Evolutionary conservation across 2,113 vertebrate genomes (phyloP).

Genomic region (Hippopotamus amphibius): DNA sequence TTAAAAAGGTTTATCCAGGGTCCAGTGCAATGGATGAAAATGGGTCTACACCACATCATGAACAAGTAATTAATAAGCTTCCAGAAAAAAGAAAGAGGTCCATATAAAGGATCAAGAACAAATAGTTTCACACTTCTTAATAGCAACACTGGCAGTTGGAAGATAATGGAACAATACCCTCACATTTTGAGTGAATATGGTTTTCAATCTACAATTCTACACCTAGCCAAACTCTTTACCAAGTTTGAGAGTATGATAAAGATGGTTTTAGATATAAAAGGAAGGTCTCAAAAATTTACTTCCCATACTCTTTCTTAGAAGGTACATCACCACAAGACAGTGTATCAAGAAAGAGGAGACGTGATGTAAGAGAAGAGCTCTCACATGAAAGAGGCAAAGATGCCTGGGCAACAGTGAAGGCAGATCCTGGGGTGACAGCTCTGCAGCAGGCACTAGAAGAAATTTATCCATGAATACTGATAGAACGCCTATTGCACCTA

Average conservation of each 20-base stretch:
- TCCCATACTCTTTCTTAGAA: not conserved
- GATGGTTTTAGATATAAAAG: not conserved
- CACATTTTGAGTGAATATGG: not conserved
- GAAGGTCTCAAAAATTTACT: not conserved
- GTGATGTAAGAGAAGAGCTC: not conserved
- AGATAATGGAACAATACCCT: not conserved
- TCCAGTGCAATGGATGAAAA: not conserved
- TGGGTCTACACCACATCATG: not conserved
- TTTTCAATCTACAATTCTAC: conserved; percentile 21
- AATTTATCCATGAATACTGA: not conserved
- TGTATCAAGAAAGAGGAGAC: not conserved
- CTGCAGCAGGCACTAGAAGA: not conserved
- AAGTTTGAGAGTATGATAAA: not conserved
- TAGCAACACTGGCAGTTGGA: not conserved
- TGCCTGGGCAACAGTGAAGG: accelerated
- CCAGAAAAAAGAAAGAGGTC: not conserved
- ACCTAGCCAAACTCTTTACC: not conserved
- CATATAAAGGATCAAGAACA: not conserved
- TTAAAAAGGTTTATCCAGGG: not conserved
- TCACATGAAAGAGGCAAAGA: not conserved
- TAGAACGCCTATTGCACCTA: not conserved
- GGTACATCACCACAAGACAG: not conserved
- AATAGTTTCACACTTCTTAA: not conserved
- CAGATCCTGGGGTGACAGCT: not conserved
- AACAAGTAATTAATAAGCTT: not conserved